These are phyloP conservation scores for Agrotis ipsilon DNA, from an alignment of 2,888 invertebrate genomes.

Conservation along the genomic window DNA sequence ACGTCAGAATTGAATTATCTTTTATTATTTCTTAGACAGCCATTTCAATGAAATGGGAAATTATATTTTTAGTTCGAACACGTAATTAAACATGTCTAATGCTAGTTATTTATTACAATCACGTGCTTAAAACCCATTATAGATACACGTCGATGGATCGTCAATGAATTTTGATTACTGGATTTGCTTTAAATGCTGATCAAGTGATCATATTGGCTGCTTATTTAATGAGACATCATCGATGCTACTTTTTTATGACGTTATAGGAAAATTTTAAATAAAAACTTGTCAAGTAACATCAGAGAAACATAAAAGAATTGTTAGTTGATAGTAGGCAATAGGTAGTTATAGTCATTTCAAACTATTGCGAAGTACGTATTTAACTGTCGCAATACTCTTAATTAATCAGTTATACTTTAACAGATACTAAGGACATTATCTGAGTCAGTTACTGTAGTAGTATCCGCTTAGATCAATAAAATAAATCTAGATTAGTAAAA, in stretches of 20 bases:
- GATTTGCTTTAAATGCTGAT: slow-evolving; percentile 41
- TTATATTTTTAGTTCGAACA: slow-evolving; percentile 42
- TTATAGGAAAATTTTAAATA: neutral
- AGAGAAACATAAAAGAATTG: no score
- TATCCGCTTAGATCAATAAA: no score
- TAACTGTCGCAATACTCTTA: neutral
- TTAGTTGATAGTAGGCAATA: no score
- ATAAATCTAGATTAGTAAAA: no score
- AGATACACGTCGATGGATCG: slow-evolving; percentile 25
- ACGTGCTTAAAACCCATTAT: slow-evolving; percentile 40
- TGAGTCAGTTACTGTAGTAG: no score
- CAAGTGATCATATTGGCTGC: slow-evolving; percentile 21
- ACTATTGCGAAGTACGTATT: neutral
- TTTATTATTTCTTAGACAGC: slow-evolving; percentile 26
- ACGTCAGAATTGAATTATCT: slow-evolving; percentile 34
- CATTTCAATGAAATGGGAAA: slow-evolving; percentile 27
- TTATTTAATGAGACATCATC: slow-evolving; percentile 13
- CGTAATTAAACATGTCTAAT: slow-evolving; percentile 38
- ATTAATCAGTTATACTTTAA: neutral
- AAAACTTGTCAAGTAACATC: neutral
- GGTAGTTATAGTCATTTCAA: no score
- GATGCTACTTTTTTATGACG: slow-evolving; percentile 4
- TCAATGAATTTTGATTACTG: slow-evolving; percentile 46
- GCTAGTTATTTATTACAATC: slow-evolving; percentile 24
- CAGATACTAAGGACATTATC: no score